Percentiles rank a stretch among this genome's conserved stretches.
Conservation (phyloP, 2,797 vertebrate species). For the Catostomus latipinnis region DNA sequence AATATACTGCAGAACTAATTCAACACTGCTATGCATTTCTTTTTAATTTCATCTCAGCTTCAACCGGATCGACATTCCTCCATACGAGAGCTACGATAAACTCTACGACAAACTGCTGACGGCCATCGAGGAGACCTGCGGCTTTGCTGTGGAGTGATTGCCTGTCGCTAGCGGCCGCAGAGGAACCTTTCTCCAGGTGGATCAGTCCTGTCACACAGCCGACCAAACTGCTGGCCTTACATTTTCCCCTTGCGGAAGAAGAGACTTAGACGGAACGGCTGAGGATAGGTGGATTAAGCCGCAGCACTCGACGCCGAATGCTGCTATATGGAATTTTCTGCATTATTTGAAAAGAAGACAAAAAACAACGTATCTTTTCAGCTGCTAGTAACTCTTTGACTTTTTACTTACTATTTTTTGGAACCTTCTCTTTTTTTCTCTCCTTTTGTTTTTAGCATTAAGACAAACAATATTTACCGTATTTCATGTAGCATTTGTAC, state of each 20-base stretch:
- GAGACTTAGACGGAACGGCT: constrained; percentile 26
- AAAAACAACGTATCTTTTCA: constrained; percentile 65
- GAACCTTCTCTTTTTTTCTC: constrained; percentile 63
- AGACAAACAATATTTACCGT: constrained; percentile 60
- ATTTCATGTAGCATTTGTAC: constrained; percentile 77
- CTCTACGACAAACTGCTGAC: constrained; percentile 91
- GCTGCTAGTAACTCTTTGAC: constrained; percentile 81
- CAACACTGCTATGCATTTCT: not conserved
- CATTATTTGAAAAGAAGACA: constrained; percentile 59
- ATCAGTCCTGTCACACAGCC: constrained; percentile 29
- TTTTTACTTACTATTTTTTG: constrained; percentile 73
- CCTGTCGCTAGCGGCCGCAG: constrained; percentile 4
- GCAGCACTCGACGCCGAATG: constrained; percentile 53
- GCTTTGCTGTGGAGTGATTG: constrained; percentile 95
- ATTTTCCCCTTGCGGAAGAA: constrained; percentile 18
- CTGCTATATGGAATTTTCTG: constrained; percentile 44
- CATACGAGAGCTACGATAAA: constrained; percentile 96
- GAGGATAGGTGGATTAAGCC: constrained; percentile 49
- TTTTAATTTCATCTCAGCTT: constrained; percentile 78
- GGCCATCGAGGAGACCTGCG: constrained; percentile 97
- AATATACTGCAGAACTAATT: too few species aligned
- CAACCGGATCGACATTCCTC: constrained; percentile 98
- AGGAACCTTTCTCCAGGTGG: constrained; percentile 46
- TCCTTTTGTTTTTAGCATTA: constrained; percentile 68
- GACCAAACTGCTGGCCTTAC: constrained; percentile 31